A percentile compares a stretch with the other conserved stretches of the same genome.
These are phyloP conservation scores for Papilio elwesi DNA, from an alignment of 2,888 invertebrate species.

Conservation along the genomic window DNA sequence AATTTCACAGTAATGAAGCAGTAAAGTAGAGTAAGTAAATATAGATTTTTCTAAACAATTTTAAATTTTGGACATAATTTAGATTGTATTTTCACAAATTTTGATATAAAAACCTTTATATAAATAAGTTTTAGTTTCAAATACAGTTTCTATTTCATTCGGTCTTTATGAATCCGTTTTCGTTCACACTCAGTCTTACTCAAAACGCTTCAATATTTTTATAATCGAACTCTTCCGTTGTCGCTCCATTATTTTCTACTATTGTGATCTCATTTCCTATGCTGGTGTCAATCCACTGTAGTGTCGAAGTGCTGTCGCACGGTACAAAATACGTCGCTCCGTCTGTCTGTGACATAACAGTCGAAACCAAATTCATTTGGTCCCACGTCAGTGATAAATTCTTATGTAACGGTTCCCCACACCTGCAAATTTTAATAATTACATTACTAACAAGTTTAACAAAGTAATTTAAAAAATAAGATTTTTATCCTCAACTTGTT, in stretches of 20 bases:
- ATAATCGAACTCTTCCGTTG: conserved; percentile 20
- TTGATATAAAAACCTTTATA: conserved; percentile 17
- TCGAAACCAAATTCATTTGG: conserved; percentile 36
- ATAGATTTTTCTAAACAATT: conserved; percentile 6
- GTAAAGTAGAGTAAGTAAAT: too few species aligned
- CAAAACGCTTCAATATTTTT: conserved; percentile 21
- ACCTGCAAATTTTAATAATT: conserved; percentile 6
- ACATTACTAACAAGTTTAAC: not conserved
- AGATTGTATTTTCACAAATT: conserved; percentile 12
- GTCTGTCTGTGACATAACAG: conserved; percentile 45
- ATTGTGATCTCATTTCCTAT: conserved; percentile 33
- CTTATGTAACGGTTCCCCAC: conserved; percentile 9
- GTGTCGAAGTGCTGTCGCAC: conserved; percentile 28
- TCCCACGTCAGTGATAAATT: conserved; percentile 21
- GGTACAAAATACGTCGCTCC: conserved; percentile 40
- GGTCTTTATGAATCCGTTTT: conserved; percentile 10
- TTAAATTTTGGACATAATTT: not conserved
- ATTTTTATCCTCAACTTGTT: not conserved
- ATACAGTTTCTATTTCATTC: conserved; percentile 12
- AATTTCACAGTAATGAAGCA: conserved; percentile 1
- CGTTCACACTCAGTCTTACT: conserved; percentile 9
- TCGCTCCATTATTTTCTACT: conserved; percentile 16
- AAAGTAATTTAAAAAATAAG: not conserved
- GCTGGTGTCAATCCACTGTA: conserved; percentile 33
- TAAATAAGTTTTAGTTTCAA: conserved; percentile 16